Evolutionary conservation across 1,140 invertebrate species (phyloP).

Genomic region (Magallana ariakensis): DNA sequence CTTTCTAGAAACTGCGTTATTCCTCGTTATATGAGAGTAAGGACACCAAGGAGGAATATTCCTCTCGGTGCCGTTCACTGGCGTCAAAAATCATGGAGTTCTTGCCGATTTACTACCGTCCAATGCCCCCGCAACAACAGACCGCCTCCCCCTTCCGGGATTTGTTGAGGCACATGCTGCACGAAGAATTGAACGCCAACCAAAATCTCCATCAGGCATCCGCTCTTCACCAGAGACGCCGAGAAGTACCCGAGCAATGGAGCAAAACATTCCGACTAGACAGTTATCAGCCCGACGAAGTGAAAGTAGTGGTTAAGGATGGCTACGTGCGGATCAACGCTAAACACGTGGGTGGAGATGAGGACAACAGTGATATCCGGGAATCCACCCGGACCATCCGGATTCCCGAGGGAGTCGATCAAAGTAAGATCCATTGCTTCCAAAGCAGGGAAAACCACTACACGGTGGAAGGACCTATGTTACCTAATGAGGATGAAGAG

Average conservation of each 20-base stretch:
- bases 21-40: too few species aligned
- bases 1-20: too few species aligned
- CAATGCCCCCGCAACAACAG: background rate
- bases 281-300: background rate
- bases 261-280: background rate
- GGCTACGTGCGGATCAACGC: background rate
- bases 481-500: background rate
- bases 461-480: background rate
- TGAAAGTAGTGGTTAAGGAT: conserved; percentile 4
- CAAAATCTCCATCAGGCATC: background rate
- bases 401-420: background rate
- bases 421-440: conserved; percentile 16
- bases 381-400: conserved; percentile 1
- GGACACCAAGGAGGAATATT: too few species aligned
- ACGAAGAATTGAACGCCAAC: background rate
- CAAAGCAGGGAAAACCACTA: background rate
- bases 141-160: background rate
- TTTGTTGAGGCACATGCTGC: background rate
- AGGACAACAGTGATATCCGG: background rate
- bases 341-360: background rate
- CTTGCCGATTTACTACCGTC: conserved; percentile 19
- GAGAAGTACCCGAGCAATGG: background rate
- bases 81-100: background rate
- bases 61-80: too few species aligned
- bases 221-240: background rate